A percentile compares a stretch with the other conserved stretches of the same genome.
Conservation (phyloP, 2,797 vertebrate genomes). For the Acrossocheilus fasciatus region DNA sequence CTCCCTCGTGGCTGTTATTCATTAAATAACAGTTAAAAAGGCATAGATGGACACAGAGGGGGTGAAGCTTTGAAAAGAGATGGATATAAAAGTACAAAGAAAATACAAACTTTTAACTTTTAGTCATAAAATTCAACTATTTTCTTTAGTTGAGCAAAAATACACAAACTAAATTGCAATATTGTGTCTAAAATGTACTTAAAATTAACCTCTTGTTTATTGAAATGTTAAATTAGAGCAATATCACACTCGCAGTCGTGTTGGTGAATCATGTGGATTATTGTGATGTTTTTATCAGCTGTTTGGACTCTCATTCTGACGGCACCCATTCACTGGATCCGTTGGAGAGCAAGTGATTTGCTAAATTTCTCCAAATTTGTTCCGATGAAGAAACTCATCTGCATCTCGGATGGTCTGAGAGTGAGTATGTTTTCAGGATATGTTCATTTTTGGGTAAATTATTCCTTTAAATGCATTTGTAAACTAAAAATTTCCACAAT, state of each 20-base stretch:
- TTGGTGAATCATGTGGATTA: not conserved
- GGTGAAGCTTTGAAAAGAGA: conserved; percentile 2
- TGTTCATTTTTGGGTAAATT: not conserved
- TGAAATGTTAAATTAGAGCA: not conserved
- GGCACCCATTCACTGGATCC: not conserved
- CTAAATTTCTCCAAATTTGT: not conserved
- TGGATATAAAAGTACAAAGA: conserved; percentile 21
- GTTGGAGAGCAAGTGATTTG: not conserved
- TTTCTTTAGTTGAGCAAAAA: not conserved
- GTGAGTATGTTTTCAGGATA: not conserved
- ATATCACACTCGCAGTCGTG: not conserved
- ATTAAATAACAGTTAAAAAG: conserved; percentile 35
- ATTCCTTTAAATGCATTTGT: not conserved
- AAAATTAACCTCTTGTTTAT: not conserved
- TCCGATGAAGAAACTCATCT: not conserved
- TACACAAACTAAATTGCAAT: not conserved
- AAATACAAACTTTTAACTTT: not conserved
- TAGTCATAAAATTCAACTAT: not conserved
- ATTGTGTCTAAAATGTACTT: not conserved
- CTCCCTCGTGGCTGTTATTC: conserved; percentile 55
- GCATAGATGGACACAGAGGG: not conserved
- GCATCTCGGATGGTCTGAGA: not conserved
- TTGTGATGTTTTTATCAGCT: not conserved
- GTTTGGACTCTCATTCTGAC: not conserved
- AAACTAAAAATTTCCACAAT: not conserved